phyloP scores from a whole-genome alignment of 2,888 invertebrate species.

The Melinaea marsaeus region DNA sequence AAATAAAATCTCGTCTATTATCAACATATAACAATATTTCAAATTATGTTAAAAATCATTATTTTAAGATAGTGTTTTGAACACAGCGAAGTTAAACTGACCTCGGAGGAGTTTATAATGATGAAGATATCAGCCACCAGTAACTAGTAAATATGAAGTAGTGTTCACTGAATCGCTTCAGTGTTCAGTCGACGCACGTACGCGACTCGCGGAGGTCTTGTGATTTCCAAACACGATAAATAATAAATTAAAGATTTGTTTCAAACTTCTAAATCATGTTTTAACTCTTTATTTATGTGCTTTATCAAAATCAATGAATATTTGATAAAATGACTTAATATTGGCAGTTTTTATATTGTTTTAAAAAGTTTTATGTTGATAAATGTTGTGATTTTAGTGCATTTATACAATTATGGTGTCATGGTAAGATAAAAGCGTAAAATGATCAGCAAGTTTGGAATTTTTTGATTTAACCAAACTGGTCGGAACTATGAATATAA shows the following conservation, averaged over 20 bases:
- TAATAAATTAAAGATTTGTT: slow-evolving; percentile 4
- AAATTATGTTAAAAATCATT: too few relatives aligned
- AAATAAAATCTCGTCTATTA: too few relatives aligned
- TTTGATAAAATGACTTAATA: slow-evolving; percentile 18
- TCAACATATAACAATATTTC: too few relatives aligned
- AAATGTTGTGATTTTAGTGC: slow-evolving; percentile 10
- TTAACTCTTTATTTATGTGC: too few relatives aligned
- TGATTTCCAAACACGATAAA: slow-evolving; percentile 40
- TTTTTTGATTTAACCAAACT: too few relatives aligned
- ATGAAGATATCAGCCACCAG: slow-evolving; percentile 71
- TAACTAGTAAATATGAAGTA: slow-evolving; percentile 36
- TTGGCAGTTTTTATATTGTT: slow-evolving; percentile 5
- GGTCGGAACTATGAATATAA: too few relatives aligned
- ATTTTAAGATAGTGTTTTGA: slow-evolving; percentile 21
- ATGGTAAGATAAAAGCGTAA: background rate
- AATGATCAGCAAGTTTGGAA: background rate
- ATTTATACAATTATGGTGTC: slow-evolving; percentile 9
- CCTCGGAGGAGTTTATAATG: slow-evolving; percentile 69
- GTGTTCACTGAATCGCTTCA: slow-evolving; percentile 52
- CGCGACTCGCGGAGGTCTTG: slow-evolving; percentile 55
- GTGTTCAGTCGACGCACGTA: slow-evolving; percentile 66
- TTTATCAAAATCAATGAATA: slow-evolving; percentile 8
- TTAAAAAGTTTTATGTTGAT: slow-evolving; percentile 5
- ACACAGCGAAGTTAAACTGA: slow-evolving; percentile 58
- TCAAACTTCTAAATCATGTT: background rate